Evolutionary conservation across 2,113 vertebrate species (phyloP).

Genomic region (Chiloscyllium plagiosum): DNA sequence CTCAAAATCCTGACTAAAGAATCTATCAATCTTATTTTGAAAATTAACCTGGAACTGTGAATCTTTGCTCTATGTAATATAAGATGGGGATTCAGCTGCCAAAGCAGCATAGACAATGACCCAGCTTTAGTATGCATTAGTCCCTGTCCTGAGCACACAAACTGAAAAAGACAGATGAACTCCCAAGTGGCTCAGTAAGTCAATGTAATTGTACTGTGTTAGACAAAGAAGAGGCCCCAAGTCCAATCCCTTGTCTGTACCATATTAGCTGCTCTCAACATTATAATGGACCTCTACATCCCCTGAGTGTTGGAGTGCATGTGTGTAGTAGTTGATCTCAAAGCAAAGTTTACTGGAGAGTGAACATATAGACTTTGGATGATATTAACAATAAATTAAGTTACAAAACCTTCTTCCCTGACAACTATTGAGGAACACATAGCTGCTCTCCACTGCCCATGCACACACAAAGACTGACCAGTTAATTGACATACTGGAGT

Average conservation of each 20-base stretch:
- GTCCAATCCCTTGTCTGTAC: background rate
- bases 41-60: background rate
- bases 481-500: background rate
- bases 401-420: background rate
- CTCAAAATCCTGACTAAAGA: background rate
- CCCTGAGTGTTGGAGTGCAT: background rate
- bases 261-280: background rate
- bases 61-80: background rate
- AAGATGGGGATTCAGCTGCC: background rate
- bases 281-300: background rate
- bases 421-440: background rate
- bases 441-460: background rate
- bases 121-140: background rate
- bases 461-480: background rate
- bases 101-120: background rate
- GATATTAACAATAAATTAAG: background rate
- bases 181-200: background rate
- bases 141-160: background rate
- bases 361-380: background rate
- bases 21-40: background rate
- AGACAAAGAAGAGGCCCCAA: background rate
- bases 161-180: background rate
- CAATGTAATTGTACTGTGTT: background rate
- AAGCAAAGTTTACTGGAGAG: background rate
- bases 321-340: background rate